Evolutionary conservation across 2,888 invertebrate species (phyloP).

Genomic region (Petrolisthes manimaculis): DNA sequence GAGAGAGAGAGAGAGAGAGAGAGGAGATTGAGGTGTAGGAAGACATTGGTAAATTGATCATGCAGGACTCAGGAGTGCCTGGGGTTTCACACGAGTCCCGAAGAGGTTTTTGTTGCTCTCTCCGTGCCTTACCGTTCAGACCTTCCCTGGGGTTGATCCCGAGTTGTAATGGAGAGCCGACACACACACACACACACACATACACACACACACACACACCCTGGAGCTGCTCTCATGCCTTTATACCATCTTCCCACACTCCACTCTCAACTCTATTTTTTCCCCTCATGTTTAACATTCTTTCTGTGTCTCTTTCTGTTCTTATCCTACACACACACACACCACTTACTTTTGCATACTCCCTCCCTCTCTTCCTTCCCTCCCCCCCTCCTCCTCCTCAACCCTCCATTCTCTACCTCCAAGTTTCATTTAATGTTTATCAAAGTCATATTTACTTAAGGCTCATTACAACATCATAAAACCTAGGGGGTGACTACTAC

Average conservation of each 20-base stretch:
- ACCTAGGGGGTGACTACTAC: background rate
- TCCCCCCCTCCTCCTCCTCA: too few species aligned
- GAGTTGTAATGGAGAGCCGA: background rate
- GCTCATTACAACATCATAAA: constrained; percentile 26
- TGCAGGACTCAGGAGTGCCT: constrained; percentile 6
- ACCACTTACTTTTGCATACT: background rate
- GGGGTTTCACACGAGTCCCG: constrained; percentile 23
- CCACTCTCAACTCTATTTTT: background rate
- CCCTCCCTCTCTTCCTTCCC: background rate
- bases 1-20: background rate
- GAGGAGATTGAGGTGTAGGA: constrained; percentile 27
- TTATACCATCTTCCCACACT: background rate
- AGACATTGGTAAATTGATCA: constrained; percentile 29
- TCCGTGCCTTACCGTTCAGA: constrained; percentile 23
- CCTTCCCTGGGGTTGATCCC: background rate
- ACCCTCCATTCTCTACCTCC: background rate
- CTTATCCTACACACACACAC: background rate
- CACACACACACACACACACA: background rate
- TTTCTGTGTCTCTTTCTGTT: background rate
- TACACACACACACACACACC: background rate
- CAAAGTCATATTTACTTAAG: constrained; percentile 31
- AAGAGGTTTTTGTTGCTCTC: background rate
- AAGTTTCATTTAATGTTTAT: constrained; percentile 30
- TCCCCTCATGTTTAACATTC: background rate
- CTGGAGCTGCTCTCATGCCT: background rate